Conservation (phyloP, 2,113 vertebrate genomes). For the Ailuropoda melanoleuca region DNA sequence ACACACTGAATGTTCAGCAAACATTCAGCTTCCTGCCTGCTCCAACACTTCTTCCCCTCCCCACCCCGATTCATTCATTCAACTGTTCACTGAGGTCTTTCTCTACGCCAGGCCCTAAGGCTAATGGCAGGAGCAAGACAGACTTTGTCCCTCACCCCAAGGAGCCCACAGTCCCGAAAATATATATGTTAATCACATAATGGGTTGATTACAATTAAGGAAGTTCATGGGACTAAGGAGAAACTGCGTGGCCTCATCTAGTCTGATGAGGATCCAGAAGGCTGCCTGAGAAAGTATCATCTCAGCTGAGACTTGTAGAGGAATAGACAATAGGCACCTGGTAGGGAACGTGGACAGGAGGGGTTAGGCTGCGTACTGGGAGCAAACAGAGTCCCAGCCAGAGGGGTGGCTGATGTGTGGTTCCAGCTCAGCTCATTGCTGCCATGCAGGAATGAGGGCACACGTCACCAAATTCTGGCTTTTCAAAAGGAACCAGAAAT, state of each 20-base stretch:
- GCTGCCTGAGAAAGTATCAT: background rate
- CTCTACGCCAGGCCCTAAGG: background rate
- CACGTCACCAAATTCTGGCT: background rate
- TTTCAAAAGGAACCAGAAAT: conserved; percentile 23
- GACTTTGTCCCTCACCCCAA: background rate
- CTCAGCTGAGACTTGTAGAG: background rate
- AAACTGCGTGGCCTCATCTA: background rate
- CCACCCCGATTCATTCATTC: background rate
- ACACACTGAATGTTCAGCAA: background rate
- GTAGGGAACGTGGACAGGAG: background rate
- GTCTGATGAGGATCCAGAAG: background rate
- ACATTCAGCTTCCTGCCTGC: background rate
- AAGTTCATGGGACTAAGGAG: background rate
- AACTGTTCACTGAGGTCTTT: conserved; percentile 13
- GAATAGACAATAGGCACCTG: background rate
- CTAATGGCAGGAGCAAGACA: background rate
- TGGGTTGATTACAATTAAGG: background rate
- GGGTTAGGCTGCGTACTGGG: background rate
- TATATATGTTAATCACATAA: background rate
- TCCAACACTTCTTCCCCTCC: background rate
- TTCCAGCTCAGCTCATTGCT: background rate
- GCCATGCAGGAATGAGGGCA: background rate
- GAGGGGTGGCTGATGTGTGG: background rate
- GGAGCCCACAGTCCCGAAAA: background rate
- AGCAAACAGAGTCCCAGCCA: background rate